Percentiles rank a stretch among this genome's conserved stretches.
Evolutionary conservation across 2,888 invertebrate genomes (phyloP).

Genomic region (Embidobia sp.): DNA sequence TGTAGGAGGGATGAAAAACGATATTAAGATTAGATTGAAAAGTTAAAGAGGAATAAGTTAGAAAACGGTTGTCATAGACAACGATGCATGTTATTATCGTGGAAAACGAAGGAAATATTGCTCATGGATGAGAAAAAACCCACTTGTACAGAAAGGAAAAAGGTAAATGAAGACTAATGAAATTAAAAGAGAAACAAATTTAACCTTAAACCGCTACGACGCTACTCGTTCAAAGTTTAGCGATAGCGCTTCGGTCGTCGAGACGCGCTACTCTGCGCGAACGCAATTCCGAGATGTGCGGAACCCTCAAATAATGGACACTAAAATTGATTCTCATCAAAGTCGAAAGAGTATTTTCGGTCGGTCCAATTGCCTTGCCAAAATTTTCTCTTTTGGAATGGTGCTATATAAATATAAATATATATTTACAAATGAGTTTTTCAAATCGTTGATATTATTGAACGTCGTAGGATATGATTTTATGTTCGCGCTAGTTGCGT

Average conservation of each 20-base stretch:
- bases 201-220: constrained; percentile 47
- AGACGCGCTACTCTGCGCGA: constrained; percentile 49
- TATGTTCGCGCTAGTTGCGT: constrained; percentile 58
- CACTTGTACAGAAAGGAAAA: constrained; percentile 74
- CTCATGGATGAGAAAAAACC: constrained; percentile 70
- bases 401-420: constrained; percentile 48
- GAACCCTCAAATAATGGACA: constrained; percentile 15
- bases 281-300: constrained; percentile 57
- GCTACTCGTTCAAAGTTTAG: constrained; percentile 46
- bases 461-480: constrained; percentile 44
- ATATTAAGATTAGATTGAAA: no score
- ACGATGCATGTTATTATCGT: constrained; percentile 51
- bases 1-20: no score
- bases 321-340: constrained; percentile 11
- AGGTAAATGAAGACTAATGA: constrained; percentile 28
- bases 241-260: constrained; percentile 59
- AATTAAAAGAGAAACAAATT: constrained; percentile 50
- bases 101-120: constrained; percentile 60
- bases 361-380: constrained; percentile 50
- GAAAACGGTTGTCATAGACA: constrained; percentile 58
- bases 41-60: constrained; percentile 68
- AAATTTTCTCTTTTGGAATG: constrained; percentile 58
- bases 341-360: constrained; percentile 43
- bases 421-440: constrained; percentile 37
- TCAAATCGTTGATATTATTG: constrained; percentile 50